phyloP scores from a whole-genome alignment of 2,888 invertebrate genomes.

The Iselma pallidipennis region DNA sequence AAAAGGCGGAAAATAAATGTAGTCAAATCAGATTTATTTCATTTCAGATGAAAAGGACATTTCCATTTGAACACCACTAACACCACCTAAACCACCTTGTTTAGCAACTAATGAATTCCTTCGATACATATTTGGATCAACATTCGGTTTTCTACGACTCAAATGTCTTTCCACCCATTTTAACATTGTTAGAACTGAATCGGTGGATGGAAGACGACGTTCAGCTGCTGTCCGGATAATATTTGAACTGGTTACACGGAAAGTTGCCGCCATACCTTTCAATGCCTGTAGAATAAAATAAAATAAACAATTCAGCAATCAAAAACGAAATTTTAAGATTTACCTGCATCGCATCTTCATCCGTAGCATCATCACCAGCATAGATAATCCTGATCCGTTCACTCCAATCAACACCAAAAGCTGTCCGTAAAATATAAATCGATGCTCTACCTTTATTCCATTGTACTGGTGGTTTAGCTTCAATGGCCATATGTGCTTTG shows the following conservation, averaged over 20 bases:
- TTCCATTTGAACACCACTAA: conserved; percentile 74
- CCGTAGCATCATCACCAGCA: conserved; percentile 86
- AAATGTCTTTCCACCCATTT: conserved; percentile 90
- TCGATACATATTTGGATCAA: conserved; percentile 54
- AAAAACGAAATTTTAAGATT: conserved; percentile 29
- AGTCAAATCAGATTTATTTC: not conserved
- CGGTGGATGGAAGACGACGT: conserved; percentile 83
- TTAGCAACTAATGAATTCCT: conserved; percentile 70
- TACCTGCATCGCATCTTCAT: conserved; percentile 90
- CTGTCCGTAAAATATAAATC: conserved; percentile 86
- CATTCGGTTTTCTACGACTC: conserved; percentile 72
- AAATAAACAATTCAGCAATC: not conserved
- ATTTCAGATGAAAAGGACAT: conserved; percentile 29
- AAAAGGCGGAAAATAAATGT: not conserved
- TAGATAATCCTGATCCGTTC: conserved; percentile 88
- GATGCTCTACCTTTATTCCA: conserved; percentile 93
- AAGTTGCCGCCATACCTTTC: conserved; percentile 92
- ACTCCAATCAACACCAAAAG: conserved; percentile 91
- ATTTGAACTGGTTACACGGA: conserved; percentile 82
- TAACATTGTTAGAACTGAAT: conserved; percentile 85
- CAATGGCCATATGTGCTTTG: conserved; percentile 83
- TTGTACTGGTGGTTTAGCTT: conserved; percentile 86
- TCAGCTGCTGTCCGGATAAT: conserved; percentile 87
- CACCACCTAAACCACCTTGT: conserved; percentile 6
- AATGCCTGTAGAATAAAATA: conserved; percentile 65